Evolutionary conservation across 2,113 vertebrate genomes (phyloP).

Genomic region (Paracanthobrama guichenoti): DNA sequence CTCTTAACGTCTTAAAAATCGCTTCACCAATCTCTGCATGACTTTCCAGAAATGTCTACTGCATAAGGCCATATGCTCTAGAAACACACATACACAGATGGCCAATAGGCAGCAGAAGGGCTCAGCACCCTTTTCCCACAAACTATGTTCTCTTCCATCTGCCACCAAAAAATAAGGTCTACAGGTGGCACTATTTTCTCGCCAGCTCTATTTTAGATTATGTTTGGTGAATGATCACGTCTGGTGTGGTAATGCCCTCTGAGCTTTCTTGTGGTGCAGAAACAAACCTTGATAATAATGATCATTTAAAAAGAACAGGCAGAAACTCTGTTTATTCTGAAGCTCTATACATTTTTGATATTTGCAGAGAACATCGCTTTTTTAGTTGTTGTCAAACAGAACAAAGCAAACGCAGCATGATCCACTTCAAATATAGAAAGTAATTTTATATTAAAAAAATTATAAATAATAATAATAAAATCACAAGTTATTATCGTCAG

Average conservation of each 20-base stretch:
- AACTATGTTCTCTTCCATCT: conserved; percentile 45
- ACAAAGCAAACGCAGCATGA: conserved; percentile 1
- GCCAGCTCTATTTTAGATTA: conserved; percentile 15
- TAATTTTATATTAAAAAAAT: not conserved
- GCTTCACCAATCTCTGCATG: conserved; percentile 23
- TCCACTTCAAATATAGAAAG: conserved; percentile 7
- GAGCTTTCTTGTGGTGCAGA: not conserved
- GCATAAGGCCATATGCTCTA: conserved; percentile 23
- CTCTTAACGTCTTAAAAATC: not conserved
- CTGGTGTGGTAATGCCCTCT: not conserved
- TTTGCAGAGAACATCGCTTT: not conserved
- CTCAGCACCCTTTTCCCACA: not conserved
- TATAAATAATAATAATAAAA: too few species aligned
- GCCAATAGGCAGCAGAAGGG: conserved; percentile 16
- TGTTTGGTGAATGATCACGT: conserved; percentile 20
- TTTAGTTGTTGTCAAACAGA: not conserved
- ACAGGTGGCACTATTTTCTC: conserved; percentile 26
- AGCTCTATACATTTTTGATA: not conserved
- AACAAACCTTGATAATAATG: not conserved
- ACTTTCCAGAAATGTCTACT: conserved; percentile 33
- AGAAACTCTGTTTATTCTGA: conserved; percentile 13
- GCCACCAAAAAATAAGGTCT: conserved; percentile 20
- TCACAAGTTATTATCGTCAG: not conserved
- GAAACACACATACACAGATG: conserved; percentile 34
- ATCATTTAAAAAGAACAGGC: conserved; percentile 14